phyloP scores from a whole-genome alignment of 2,113 vertebrate species.

The Scortum barcoo region DNA sequence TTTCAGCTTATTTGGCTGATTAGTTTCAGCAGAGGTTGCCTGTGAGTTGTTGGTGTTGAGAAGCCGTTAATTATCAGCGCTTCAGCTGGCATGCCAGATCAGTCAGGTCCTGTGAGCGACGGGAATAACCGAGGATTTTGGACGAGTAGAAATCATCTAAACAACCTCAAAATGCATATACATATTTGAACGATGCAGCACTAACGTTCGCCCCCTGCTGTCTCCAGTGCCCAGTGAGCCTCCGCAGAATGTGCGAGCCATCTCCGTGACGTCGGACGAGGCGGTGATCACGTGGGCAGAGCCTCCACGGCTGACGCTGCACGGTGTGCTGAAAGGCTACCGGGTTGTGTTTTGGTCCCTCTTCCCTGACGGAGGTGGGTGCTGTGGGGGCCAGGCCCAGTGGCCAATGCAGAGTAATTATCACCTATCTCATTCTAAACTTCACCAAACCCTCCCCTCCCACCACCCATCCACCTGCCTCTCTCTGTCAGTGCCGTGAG shows the following conservation, averaged over 20 bases:
- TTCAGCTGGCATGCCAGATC: conserved; percentile 24
- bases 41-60: conserved; percentile 45
- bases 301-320: conserved; percentile 95
- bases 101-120: conserved; percentile 38
- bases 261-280: conserved; percentile 97
- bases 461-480: conserved; percentile 22
- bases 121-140: background rate
- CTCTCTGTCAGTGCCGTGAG: conserved; percentile 54
- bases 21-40: conserved; percentile 62
- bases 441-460: conserved; percentile 34
- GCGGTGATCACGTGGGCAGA: conserved; percentile 97
- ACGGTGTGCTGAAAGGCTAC: conserved; percentile 97
- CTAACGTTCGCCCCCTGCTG: conserved; percentile 24
- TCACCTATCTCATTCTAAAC: conserved; percentile 82
- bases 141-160: background rate
- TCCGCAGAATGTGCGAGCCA: conserved; percentile 94
- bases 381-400: conserved; percentile 80
- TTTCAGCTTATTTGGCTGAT: conserved; percentile 68
- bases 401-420: conserved; percentile 85
- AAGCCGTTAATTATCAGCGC: conserved; percentile 46
- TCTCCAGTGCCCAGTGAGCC: conserved; percentile 95
- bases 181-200: background rate
- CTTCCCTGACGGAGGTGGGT: conserved; percentile 96
- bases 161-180: background rate
- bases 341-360: conserved; percentile 99